Evolutionary conservation across 2,113 vertebrate genomes (phyloP), one percentile per base, ranked within the genome.

Genomic region (Emydocephalus ijimae): DNA sequence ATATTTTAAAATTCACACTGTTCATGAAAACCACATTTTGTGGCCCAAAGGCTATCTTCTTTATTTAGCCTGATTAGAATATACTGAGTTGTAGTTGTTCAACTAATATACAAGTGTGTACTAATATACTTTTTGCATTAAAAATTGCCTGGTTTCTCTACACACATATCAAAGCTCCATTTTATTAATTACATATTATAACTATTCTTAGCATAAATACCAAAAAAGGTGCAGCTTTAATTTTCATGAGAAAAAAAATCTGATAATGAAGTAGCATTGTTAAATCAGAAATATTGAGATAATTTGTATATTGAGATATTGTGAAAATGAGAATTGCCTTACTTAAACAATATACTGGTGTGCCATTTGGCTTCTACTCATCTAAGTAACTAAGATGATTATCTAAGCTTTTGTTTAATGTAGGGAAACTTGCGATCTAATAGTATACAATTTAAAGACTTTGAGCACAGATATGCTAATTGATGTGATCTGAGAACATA

Each of bases 231-330:
- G n/a, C 57, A 91, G 24, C 15, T 57, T 91, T 55, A 43, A 5
- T 15, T 91, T 86, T 91, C 57, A 55, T 55, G 21, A 24, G 3
- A 48, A 14, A 12, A 91, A 50, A 55, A 39, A 94, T 95, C 92
- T 93, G 92, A 87, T 92, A 91, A 59, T 86, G 52, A 23, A 69
- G 14, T 56, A 15, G 93, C 57, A 91, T 24, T 89, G n/a, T 90
- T 93, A 12, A 8, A 18, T 88, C 54, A 93, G 59, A 94, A 74
- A 91, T 93, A 88, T 20, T 88, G 50, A 54, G 6, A n/a, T 20
- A 54, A 88, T 88, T 50, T 6, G 8, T 12, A 29, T 54, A 34
- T 54, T 81, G 69, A 18, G 69, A 39, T 39, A 81, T 20, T 81
- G 69, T 8, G 34, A 81, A 81, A 81, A 81, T 81, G 18, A 81